Base-by-base conservation (phyloP, 1,140 invertebrate species). In the Formica exsecta region DNA sequence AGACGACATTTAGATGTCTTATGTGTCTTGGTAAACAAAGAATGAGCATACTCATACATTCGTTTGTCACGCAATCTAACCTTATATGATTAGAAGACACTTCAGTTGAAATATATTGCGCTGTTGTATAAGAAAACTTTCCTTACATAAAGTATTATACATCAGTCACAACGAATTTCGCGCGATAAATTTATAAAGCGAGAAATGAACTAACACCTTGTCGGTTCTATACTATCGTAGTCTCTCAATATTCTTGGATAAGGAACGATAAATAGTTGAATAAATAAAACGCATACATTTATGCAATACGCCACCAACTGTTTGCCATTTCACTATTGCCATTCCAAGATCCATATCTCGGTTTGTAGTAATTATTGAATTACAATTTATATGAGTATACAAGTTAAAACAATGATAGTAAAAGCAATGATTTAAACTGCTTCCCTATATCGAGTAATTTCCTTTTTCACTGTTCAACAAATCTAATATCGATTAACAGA, bases 251-350 rank as follows among this genome's bases (percentile, higher is more conserved):
- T 61, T 57, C 65, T 80, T 59, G 38, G 13, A 83, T 74, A 74
- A 59, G 36, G 48, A 48, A 83, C 36, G 22, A 54, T 68, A 2
- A 70, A 6, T 25, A 7, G 13, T 22, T 74, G 29, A 83, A 83
- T 83, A 83, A 83, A 73, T 83, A 83, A 83, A 62, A 61, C 68
- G 44, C 25, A 59, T 44, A 32, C 25, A 29, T 61, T 54, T 73
- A 62, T 38, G 13, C n/a, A 61, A 83, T 9, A 16, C 8, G 36
- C 54, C 19, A 29, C 11, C 19, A 44, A 71, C 13, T 59, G 38
- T 48, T 32, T 44, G 22, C 22, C 41, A 51, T 13, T 44, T 44
- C n/a, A 59, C 32, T 59, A 59, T 48, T 73, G 44, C 22, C 48
- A 59, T 22, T 81, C 71, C 19, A 61, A 22, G 19, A 48, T 83